A percentile compares a stretch with the other conserved stretches of the same genome.
These are phyloP conservation scores for Kryptolebias ocellatus DNA, from an alignment of 2,797 vertebrate species.

Conservation along the genomic window DNA sequence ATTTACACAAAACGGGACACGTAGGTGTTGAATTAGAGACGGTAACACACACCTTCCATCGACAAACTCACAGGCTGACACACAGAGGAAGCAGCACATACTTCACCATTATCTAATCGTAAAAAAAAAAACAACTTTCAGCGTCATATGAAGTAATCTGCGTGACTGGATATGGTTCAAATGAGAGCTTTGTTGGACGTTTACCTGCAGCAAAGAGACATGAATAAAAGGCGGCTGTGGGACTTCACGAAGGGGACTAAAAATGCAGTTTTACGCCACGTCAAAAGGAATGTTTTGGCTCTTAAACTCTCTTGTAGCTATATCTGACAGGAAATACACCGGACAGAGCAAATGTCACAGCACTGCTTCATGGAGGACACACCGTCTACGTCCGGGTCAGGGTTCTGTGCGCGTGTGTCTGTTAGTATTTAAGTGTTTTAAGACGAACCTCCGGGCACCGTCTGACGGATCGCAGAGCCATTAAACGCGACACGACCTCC, in stretches of 20 bases:
- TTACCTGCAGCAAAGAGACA: conserved; percentile 19
- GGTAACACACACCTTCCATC: conserved; percentile 48
- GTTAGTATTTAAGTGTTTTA: conserved; percentile 45
- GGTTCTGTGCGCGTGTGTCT: neutral
- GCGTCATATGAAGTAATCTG: conserved; percentile 44
- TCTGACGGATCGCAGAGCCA: conserved; percentile 11
- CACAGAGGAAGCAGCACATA: conserved; percentile 47
- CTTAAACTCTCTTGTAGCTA: conserved; percentile 25
- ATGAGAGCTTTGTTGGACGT: conserved; percentile 17
- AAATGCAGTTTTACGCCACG: conserved; percentile 32
- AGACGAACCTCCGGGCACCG: conserved; percentile 62
- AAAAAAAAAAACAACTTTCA: conserved; percentile 44
- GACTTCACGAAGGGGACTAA: conserved; percentile 17
- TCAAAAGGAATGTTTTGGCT: conserved; percentile 26
- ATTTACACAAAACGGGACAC: conserved; percentile 76
- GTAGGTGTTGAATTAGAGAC: conserved; percentile 34
- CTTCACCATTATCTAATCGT: conserved; percentile 41
- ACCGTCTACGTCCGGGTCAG: conserved; percentile 28
- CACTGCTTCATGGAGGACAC: conserved; percentile 63
- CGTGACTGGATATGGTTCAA: conserved; percentile 40
- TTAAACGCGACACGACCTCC: conserved; percentile 1
- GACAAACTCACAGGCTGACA: conserved; percentile 51
- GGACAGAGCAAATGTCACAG: conserved; percentile 65
- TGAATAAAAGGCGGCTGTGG: conserved; percentile 8
- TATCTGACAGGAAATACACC: conserved; percentile 47